A percentile compares a stretch with the other conserved stretches of the same genome.
These are phyloP conservation scores for Epinephelus coioides DNA, from an alignment of 2,797 vertebrate species.

Conservation along the genomic window DNA sequence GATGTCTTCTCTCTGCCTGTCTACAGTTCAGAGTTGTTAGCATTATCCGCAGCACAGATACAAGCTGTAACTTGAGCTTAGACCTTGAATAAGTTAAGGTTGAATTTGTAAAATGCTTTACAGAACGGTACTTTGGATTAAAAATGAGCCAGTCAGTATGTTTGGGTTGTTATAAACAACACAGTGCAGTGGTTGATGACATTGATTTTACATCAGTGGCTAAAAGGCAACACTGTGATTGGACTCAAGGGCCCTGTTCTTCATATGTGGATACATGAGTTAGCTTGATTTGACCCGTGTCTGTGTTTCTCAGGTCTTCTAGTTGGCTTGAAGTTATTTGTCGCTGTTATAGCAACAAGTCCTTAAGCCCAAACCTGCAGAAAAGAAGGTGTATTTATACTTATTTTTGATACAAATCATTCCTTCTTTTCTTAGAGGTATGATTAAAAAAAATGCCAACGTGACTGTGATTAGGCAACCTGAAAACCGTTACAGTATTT, in stretches of 20 bases:
- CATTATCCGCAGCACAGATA: conserved; percentile 8
- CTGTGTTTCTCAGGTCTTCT: too few relatives aligned
- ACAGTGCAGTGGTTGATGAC: not conserved
- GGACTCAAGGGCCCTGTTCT: too few relatives aligned
- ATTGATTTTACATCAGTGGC: not conserved
- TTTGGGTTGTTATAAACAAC: not conserved
- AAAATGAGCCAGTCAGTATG: not conserved
- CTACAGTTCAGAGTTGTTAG: conserved; percentile 2
- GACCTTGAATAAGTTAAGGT: conserved; percentile 3
- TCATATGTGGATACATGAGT: not conserved
- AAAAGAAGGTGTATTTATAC: too few relatives aligned
- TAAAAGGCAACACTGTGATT: not conserved
- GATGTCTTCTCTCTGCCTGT: conserved; percentile 12
- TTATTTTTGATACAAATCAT: not conserved
- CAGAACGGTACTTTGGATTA: not conserved
- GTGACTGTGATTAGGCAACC: not conserved
- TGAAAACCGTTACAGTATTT: too few relatives aligned
- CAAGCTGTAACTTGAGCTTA: conserved; percentile 15
- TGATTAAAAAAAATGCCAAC: too few relatives aligned
- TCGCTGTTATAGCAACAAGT: too few relatives aligned
- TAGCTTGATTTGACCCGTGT: not conserved
- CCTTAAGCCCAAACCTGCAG: too few relatives aligned
- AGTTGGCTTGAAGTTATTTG: too few relatives aligned
- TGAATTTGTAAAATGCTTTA: not conserved
- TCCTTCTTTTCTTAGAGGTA: not conserved